Percentiles rank a stretch among this genome's conserved stretches.
Conservation (phyloP, 2,113 vertebrate species). For the Empidonax alnorum region DNA sequence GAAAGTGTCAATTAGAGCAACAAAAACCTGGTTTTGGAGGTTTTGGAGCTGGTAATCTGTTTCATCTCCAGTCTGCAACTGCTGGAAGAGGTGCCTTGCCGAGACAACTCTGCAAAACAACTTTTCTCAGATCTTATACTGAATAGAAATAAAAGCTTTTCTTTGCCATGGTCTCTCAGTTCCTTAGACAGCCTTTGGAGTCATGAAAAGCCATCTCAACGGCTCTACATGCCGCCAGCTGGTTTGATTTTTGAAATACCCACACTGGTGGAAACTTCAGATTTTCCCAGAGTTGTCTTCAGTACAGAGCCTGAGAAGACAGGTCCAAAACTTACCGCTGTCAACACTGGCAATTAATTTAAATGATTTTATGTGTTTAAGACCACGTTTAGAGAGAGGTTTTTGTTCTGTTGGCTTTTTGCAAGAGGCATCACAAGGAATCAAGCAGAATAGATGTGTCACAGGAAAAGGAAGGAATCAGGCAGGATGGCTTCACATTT, state of each 20-base stretch:
- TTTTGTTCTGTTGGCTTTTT: not conserved
- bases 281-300: not conserved
- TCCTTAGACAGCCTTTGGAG: not conserved
- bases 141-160: not conserved
- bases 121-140: not conserved
- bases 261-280: not conserved
- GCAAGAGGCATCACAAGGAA: not conserved
- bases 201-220: not conserved
- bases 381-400: not conserved
- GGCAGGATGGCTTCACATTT: conserved; percentile 5
- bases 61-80: not conserved
- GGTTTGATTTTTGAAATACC: not conserved
- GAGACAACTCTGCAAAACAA: not conserved
- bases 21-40: not conserved
- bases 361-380: not conserved
- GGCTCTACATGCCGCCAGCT: not conserved
- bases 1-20: not conserved
- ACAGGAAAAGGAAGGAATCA: not conserved
- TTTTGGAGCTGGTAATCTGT: not conserved
- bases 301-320: not conserved
- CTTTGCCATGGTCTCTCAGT: not conserved
- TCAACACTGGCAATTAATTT: not conserved
- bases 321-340: not conserved
- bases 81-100: not conserved
- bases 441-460: not conserved